Conservation (phyloP, 1,140 invertebrate species). For the Steinernema feltiae region DNA sequence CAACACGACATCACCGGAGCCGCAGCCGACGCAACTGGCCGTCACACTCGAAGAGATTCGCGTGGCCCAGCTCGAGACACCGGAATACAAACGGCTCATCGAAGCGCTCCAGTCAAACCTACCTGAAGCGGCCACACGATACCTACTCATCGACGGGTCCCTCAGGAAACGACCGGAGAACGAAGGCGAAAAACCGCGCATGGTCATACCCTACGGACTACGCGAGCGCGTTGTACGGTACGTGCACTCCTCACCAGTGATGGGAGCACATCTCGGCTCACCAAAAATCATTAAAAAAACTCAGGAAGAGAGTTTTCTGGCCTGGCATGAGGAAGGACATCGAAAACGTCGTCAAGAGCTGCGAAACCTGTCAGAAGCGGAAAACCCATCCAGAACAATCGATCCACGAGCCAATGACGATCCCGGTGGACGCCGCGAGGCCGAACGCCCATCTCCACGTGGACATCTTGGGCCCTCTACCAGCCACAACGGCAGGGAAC, state of each 20-base stretch:
- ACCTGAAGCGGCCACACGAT: background rate
- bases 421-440: background rate
- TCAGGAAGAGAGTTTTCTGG: slow-evolving; percentile 38
- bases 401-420: background rate
- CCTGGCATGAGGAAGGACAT: slow-evolving; percentile 42
- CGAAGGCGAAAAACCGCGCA: background rate
- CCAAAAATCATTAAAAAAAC: slow-evolving; percentile 31
- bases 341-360: slow-evolving; percentile 32
- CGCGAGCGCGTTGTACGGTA: background rate
- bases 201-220: background rate
- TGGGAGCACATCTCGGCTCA: slow-evolving; percentile 32
- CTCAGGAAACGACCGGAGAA: background rate
- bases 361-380: slow-evolving; percentile 32
- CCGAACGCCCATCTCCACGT: background rate
- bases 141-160: background rate
- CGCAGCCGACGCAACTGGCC: background rate
- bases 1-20: background rate
- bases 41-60: background rate
- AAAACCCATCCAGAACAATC: background rate
- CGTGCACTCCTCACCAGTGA: background rate
- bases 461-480: background rate
- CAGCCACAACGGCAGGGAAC: background rate
- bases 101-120: background rate
- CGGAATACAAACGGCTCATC: background rate
- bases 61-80: background rate